Base-by-base conservation (phyloP, 2,113 vertebrate species). In the Agelaius tricolor region DNA sequence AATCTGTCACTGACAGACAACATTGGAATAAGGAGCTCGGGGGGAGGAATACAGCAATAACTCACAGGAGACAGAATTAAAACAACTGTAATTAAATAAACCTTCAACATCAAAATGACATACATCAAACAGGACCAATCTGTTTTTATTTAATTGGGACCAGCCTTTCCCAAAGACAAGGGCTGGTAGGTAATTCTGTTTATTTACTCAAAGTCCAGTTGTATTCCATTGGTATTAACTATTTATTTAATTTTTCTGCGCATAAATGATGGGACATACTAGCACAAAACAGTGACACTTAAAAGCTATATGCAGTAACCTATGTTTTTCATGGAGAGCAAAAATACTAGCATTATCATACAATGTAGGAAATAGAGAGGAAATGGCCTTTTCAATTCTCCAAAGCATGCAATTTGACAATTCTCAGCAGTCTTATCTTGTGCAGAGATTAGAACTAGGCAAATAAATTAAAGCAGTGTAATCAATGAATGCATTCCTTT, bases 391-490 rank as follows among this genome's bases (percentile, higher is more conserved):
- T 89, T 90, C 55, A 75, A 1, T 89, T 94, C 78, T 91, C 54
- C 67, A 73, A 85, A 87, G 78, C 39, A 82, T 37, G 55, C 63
- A 73, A 44, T 90, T 88, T 80, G 63, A 71, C 75, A 93, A 72
- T 84, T 93, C 82, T 93, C 44, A 94, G 79, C 78, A 90, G 74
- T 66, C 75, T 94, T 90, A 88, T 94, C 90, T 95, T 63, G 30
- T 4, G 0, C 43, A 57, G 78, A 91, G 87, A 83, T 93, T 91
- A 90, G 71, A 95, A 59, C 30, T 17, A 63, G 72, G 85, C 67
- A 90, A 94, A 95, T 91, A 94, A 96, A 94, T 94, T 94, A 96
- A 83, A 94, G 82, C 46, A 73, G 43, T 22, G 43, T 63, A 91
- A 95, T 93, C 94, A 91, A 95, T 94, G 91, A 73, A 88, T 59